Conservation (phyloP, 2,113 vertebrate genomes). For the Muntiacus muntjak region DNA sequence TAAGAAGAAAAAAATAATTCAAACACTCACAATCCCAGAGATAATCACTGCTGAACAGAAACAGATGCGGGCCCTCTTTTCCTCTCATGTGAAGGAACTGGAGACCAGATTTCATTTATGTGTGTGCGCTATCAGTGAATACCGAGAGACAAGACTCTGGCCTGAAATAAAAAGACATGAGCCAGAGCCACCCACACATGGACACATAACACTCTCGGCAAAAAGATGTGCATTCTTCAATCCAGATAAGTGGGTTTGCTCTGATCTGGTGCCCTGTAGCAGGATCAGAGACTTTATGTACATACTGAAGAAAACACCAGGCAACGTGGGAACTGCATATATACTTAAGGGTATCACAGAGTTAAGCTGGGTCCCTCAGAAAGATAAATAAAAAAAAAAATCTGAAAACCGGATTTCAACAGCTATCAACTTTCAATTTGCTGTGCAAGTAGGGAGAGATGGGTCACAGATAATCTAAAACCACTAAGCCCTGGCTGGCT, state of each 20-base stretch:
- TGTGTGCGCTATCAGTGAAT: neutral
- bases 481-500: slow-evolving; percentile 35
- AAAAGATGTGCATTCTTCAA: neutral
- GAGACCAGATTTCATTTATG: slow-evolving; percentile 16
- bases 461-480: neutral
- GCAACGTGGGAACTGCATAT: neutral
- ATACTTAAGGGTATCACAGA: neutral
- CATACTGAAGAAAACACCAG: neutral
- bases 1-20: slow-evolving; percentile 32
- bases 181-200: slow-evolving; percentile 41
- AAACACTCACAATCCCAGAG: slow-evolving; percentile 34
- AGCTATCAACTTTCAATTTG: slow-evolving; percentile 42
- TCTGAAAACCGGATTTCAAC: slow-evolving; percentile 33
- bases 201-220: neutral
- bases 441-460: slow-evolving; percentile 29
- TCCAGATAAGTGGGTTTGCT: neutral
- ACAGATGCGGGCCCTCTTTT: slow-evolving; percentile 36
- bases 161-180: neutral
- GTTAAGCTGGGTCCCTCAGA: neutral
- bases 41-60: slow-evolving; percentile 56
- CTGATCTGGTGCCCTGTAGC: neutral
- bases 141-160: neutral
- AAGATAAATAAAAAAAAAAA: neutral
- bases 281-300: neutral
- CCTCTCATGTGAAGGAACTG: neutral